Base-by-base conservation (phyloP, 2,113 vertebrate genomes). In the Ramphastos sulfuratus region DNA sequence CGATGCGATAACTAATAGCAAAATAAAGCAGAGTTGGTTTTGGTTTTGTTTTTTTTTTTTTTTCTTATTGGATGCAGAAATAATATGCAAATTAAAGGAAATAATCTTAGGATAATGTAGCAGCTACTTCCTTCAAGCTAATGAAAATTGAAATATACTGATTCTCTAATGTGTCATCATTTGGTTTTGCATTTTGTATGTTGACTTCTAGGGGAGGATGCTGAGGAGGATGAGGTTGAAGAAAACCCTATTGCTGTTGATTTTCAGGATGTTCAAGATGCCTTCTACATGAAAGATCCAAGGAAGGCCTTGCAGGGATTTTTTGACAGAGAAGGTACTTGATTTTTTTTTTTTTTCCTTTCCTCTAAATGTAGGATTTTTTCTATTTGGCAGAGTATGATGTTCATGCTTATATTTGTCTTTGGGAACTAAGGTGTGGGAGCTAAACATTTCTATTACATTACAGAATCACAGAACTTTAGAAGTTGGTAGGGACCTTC, bases 241-340 rank as follows among this genome's bases (percentile, higher is more conserved):
- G 99, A 99, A 97, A 99, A 99, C 88, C 99, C 99, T 28, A 99
- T 99, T 96, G 99, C 99, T 67, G 97, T 98, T 23, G 99, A 99
- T 93, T 99, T 99, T 97, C 99, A 98, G 11, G 99, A 99, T 89
- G 98, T 99, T 81, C 98, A 98, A 94, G 99, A 99, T 93, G 99
- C 99, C 3, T 99, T 99, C 44, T 99, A 99, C 96, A 97, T 98
- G 92, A 99, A 99, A 93, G 99, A 99, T 95, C 99, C 99, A 16
- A 99, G 99, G 96, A 99, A 99, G 81, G 98, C 99, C 27, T 96
- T 99, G 48, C 99, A 99, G 96, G 99, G 99, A 10, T 99, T 99
- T 97, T 99, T 99, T 90, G 99, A 99, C 92, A 97, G 99, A 97
- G 99, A 99, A 98, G 99, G 99, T 99, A 90, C 18, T 20, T 12